phyloP scores from a whole-genome alignment of 2,797 vertebrate genomes.

The Euthynnus affinis region DNA sequence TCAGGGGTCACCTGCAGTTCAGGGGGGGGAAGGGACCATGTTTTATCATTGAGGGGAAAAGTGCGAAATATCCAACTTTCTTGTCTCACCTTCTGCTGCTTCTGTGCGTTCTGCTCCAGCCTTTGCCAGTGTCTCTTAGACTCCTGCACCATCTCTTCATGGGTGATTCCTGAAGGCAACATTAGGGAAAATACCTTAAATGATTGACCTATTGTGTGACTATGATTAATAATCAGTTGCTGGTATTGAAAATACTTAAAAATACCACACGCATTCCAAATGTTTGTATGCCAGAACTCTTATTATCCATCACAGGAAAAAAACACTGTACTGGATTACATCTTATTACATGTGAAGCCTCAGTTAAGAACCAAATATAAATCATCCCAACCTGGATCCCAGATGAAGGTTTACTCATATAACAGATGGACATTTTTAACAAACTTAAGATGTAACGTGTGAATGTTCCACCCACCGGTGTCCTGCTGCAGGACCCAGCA shows the following conservation, averaged over 20 bases:
- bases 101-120: constrained; percentile 92
- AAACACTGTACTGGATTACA: not conserved
- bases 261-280: too few relatives aligned
- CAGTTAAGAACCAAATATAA: too few relatives aligned
- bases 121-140: constrained; percentile 97
- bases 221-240: too few relatives aligned
- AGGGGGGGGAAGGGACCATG: not conserved
- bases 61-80: not conserved
- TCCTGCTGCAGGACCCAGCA: constrained; percentile 98
- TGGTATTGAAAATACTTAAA: too few relatives aligned
- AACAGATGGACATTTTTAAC: too few relatives aligned
- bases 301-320: not conserved
- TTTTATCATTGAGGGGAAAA: not conserved
- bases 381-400: too few relatives aligned
- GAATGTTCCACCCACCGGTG: constrained; percentile 85
- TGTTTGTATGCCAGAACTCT: not conserved
- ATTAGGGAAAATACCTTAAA: not conserved
- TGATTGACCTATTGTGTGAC: too few relatives aligned
- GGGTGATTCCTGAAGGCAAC: constrained; percentile 91
- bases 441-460: too few relatives aligned
- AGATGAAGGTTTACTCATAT: too few relatives aligned
- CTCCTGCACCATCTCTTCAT: constrained; percentile 97
- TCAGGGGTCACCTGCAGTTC: too few relatives aligned
- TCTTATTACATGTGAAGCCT: too few relatives aligned
- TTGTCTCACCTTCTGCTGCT: constrained; percentile 84